These are phyloP conservation scores for Serinus canaria DNA, from an alignment of 2,113 vertebrate genomes.

Conservation along the genomic window DNA sequence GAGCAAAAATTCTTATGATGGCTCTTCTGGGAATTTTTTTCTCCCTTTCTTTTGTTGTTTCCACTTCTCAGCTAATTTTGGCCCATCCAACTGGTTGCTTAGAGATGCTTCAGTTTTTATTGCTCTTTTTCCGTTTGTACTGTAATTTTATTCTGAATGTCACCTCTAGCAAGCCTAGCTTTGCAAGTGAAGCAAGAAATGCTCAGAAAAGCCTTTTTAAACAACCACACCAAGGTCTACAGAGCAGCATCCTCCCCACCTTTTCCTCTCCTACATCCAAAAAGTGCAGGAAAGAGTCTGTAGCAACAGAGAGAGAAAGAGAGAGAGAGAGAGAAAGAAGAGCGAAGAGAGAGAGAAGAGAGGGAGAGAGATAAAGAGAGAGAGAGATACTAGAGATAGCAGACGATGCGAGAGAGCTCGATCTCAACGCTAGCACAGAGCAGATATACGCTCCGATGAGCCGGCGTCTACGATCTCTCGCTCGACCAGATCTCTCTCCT, in stretches of 20 bases:
- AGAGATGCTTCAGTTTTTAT: background rate
- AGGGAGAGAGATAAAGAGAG: background rate
- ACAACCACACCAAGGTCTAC: background rate
- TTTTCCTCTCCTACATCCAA: background rate
- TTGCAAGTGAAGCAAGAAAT: background rate
- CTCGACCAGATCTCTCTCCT: too few relatives aligned
- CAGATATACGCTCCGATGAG: too few relatives aligned
- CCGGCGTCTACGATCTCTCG: too few relatives aligned
- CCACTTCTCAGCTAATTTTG: background rate
- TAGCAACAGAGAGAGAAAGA: background rate
- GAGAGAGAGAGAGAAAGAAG: fast-evolving
- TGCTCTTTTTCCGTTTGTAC: background rate
- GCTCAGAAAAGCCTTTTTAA: background rate
- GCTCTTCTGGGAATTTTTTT: background rate
- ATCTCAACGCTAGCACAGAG: too few relatives aligned
- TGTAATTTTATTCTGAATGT: constrained; percentile 12
- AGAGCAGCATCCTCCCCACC: background rate
- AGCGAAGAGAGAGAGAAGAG: too few relatives aligned
- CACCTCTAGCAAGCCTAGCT: background rate
- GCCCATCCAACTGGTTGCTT: background rate
- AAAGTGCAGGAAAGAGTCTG: background rate
- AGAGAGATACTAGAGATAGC: too few relatives aligned
- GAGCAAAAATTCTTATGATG: background rate
- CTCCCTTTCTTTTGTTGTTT: background rate
- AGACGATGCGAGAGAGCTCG: too few relatives aligned